Evolutionary conservation across 1,140 invertebrate species (phyloP).

Genomic region (Bombus polaris): DNA sequence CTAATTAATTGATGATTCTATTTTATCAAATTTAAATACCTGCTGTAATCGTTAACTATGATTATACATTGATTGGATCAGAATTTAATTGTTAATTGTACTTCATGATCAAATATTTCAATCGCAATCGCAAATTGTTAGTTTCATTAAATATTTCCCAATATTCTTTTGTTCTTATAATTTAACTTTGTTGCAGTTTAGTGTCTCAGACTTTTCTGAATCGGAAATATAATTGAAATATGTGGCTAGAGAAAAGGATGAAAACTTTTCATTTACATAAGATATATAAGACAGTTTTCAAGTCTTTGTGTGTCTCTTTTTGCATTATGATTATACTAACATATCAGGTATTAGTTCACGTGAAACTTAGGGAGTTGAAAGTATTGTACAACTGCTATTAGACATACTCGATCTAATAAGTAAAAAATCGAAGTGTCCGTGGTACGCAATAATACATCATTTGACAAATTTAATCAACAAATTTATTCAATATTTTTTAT

Average conservation of each 20-base stretch:
- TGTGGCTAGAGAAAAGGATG: background rate
- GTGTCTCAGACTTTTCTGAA: no score
- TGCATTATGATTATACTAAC: background rate
- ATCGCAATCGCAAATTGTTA: no score
- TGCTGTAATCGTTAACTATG: background rate
- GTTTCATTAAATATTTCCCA: no score
- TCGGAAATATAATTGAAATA: no score
- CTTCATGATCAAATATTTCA: no score
- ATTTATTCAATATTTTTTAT: background rate
- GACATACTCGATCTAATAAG: background rate
- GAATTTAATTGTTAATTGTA: no score
- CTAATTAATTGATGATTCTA: no score
- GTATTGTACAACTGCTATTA: background rate
- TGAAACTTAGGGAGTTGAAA: background rate
- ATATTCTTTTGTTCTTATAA: no score
- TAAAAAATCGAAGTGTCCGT: background rate
- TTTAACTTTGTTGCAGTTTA: no score
- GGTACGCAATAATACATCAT: background rate
- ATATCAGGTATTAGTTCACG: background rate
- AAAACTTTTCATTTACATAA: background rate
- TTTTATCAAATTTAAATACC: no score
- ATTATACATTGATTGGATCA: background rate
- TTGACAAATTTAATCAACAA: background rate
- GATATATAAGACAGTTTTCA: background rate
- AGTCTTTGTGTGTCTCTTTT: background rate